Conservation (phyloP, 2,888 invertebrate species). For the Drosophila pseudotalamancana region DNA sequence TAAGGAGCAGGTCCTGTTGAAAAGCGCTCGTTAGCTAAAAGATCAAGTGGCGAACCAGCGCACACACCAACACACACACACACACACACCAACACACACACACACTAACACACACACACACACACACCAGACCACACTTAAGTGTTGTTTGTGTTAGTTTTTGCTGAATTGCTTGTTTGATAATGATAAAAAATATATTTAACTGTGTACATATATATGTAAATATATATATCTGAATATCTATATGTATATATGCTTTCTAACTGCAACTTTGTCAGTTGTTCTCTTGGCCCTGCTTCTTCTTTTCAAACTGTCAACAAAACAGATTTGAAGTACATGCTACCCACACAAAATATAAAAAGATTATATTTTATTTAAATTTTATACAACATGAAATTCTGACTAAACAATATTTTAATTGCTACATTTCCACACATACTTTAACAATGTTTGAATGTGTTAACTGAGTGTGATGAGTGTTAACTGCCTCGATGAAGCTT, state of each 20-base stretch:
- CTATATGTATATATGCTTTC: background rate
- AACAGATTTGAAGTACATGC: no score
- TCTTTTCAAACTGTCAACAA: background rate
- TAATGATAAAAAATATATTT: constrained; percentile 61
- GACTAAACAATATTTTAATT: no score
- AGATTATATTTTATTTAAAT: no score
- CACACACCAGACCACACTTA: constrained; percentile 63
- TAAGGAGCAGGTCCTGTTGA: constrained; percentile 60
- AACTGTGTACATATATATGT: background rate
- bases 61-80: constrained; percentile 11
- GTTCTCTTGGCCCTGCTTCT: constrained; percentile 1
- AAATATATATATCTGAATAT: constrained; percentile 4
- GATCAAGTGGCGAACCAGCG: constrained; percentile 68
- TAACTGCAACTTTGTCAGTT: constrained; percentile 29
- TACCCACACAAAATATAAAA: no score
- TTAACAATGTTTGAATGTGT: no score
- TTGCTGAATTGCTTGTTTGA: constrained; percentile 71
- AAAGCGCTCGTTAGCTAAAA: constrained; percentile 78
- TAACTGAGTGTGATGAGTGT: no score
- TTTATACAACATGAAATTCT: no score
- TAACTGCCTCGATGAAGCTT: no score
- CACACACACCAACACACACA: constrained; percentile 6
- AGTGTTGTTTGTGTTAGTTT: constrained; percentile 77
- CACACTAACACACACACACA: constrained; percentile 8
- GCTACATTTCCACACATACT: no score